Base-by-base conservation (phyloP, 2,113 vertebrate species). In the Siniperca knerii region DNA sequence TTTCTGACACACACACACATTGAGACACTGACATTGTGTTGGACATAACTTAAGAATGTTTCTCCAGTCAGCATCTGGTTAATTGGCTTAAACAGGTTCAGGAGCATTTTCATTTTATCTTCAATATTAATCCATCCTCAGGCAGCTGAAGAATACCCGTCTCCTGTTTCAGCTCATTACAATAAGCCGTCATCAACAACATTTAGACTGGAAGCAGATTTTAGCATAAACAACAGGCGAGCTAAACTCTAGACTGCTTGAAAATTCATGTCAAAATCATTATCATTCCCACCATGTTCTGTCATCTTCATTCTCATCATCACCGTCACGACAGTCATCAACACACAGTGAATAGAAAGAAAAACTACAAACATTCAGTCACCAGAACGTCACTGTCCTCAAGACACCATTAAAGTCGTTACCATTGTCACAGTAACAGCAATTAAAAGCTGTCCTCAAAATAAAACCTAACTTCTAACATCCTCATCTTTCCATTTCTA, bases 131-230 rank as follows among this genome's bases (percentile, higher is more conserved):
- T 50, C 57, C 37, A 46, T 70, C 21, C 48, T 57, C 29, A 29
- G 55, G 65, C 48, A 25, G 18, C 75, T 67, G 60, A 60, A 16
- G 40, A 29, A 58, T 52, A 70, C 82, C 71, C 42, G 25, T 35
- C 44, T 81, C 58, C 82, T 65, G 79, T 65, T 81, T 70, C 40
- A n/a, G 21, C 58, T 69, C 35, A 9, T 82, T 85, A 48, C 21
- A 7, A 29, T 82, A 79, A 55, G 69, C 75, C 65, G 52, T 79
- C 48, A 70, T 86, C 79, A 68, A 33, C 44, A 23, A 2, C 64
- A 70, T 55, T 52, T 37, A 55, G 50, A 60, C 64, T 40, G 75
- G 58, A 62, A 67, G 74, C 44, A 74, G 37, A 42, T 18, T 35
- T 46, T 35, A 65, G 58, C 15, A 2, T 1, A 29, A 50, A 42